Evolutionary conservation across 64 coral and sea anemone genomes (phyloP), one percentile per base, ranked within the genome.

Genomic region (Orbicella faveolata): DNA sequence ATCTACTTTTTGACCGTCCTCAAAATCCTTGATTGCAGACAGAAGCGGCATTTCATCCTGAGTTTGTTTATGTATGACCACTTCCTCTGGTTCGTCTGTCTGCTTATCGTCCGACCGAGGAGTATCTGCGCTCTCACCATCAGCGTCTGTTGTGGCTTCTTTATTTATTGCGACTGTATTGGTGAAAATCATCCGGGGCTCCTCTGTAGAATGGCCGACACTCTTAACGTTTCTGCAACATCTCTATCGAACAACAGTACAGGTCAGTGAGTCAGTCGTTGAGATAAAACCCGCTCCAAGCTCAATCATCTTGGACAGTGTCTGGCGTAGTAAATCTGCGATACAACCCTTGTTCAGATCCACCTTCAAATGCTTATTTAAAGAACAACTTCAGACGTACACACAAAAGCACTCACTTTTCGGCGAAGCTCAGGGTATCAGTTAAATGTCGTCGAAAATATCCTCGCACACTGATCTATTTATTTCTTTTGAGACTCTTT

Each of bases 41-140:
- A 84, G 34, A 72, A 73, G 82, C 13, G 64, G 82, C 82, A n/a
- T 72, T 52, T 85, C 41, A 44, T 72, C 65, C 20, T 14, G 63
- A 19, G 39, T 44, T 72, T 52, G 9, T 23, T 2, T 52, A 66
- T 85, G 63, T 16, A 85, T 37, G 25, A 52, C 82, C 3, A 85
- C 65, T 26, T 70, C 64, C 21, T 85, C 64, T 72, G 64, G 82
- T 72, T 72, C 82, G 39, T 85, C 65, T 0, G 14, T 14, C 20
- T 62, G 4, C 0, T 17, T 2, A 26, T 2, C 1, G 21, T 80
- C 78, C 16, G n/a, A 18, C 23, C 1, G 21, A 26, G 20, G 23
- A 6, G 21, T 2, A 70, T 23, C 21, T 23, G 67, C 2, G 7
- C 1, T 70, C 21, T 11, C 6, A 70, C 0, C 7, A 48, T 8